Percentiles rank a stretch among this genome's conserved stretches.
Evolutionary conservation across 92 coral and sea anemone genomes (phyloP).

Genomic region (Parazoanthus atlanticus): DNA sequence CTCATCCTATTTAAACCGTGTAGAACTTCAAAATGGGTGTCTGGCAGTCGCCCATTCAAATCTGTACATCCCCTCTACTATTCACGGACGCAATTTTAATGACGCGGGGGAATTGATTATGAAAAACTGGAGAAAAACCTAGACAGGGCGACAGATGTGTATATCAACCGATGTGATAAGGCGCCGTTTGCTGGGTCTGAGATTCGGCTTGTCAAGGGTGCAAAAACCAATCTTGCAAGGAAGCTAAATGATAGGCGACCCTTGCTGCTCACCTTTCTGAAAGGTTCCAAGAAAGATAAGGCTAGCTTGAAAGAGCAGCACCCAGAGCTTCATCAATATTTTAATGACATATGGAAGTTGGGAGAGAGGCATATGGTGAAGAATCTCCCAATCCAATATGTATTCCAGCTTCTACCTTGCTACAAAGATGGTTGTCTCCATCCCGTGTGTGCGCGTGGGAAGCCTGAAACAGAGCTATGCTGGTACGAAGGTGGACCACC

Average conservation of each 20-base stretch:
- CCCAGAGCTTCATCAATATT: slow-evolving; percentile 42
- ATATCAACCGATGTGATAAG: slow-evolving; percentile 47
- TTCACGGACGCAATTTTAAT: slow-evolving; percentile 30
- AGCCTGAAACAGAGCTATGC: slow-evolving; percentile 42
- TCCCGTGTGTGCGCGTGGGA: slow-evolving; percentile 48
- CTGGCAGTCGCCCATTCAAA: slow-evolving; percentile 33
- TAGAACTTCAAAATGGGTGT: slow-evolving; percentile 49
- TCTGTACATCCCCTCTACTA: slow-evolving; percentile 46
- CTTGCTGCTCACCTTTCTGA: slow-evolving; percentile 44
- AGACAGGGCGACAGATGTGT: slow-evolving; percentile 55
- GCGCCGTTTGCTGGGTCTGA: slow-evolving; percentile 54
- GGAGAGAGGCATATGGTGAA: not conserved
- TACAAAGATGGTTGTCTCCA: slow-evolving; percentile 48
- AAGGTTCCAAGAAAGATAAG: slow-evolving; percentile 45
- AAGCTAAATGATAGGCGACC: slow-evolving; percentile 53
- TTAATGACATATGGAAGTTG: slow-evolving; percentile 47
- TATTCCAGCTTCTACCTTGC: not conserved
- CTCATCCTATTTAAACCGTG: slow-evolving; percentile 37
- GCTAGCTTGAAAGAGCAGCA: slow-evolving; percentile 45
- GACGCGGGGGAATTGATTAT: not conserved
- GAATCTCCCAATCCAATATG: too few relatives aligned
- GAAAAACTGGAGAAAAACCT: slow-evolving; percentile 49
- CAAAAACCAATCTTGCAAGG: slow-evolving; percentile 46
- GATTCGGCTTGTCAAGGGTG: slow-evolving; percentile 45
- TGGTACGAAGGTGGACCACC: slow-evolving; percentile 63